phyloP scores from a whole-genome alignment of 1,140 invertebrate genomes.

The Uloborus diversus region DNA sequence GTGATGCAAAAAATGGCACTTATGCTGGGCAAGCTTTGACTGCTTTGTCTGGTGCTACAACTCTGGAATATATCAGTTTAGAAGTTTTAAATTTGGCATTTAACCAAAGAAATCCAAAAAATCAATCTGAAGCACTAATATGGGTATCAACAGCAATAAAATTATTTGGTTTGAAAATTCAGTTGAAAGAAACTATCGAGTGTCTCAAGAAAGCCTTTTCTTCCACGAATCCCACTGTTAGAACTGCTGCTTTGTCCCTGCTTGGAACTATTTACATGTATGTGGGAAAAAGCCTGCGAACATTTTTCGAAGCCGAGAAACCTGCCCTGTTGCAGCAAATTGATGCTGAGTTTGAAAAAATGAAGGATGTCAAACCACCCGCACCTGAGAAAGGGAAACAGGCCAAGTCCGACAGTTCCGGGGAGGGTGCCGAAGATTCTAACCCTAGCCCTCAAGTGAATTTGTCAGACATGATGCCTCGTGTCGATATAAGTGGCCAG shows the following conservation, averaged over 20 bases:
- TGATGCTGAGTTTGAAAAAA: conserved; percentile 85
- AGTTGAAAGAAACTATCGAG: conserved; percentile 81
- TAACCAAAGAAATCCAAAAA: conserved; percentile 89
- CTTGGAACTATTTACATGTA: conserved; percentile 81
- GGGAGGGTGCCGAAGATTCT: conserved; percentile 66
- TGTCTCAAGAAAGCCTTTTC: conserved; percentile 83
- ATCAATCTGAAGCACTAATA: conserved; percentile 82
- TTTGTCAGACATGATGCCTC: conserved; percentile 75
- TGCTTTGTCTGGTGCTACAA: conserved; percentile 79
- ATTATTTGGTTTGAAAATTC: conserved; percentile 84
- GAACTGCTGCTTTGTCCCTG: conserved; percentile 76
- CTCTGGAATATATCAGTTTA: conserved; percentile 77
- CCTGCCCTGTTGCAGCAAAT: conserved; percentile 85
- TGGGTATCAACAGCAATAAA: conserved; percentile 81
- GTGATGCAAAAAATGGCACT: conserved; percentile 81
- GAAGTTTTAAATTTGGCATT: conserved; percentile 79
- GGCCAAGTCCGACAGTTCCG: conserved; percentile 65
- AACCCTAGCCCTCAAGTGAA: conserved; percentile 69
- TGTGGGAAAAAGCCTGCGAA: conserved; percentile 77
- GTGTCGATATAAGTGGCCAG: conserved; percentile 85
- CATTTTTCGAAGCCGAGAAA: conserved; percentile 89
- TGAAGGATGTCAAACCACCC: conserved; percentile 73
- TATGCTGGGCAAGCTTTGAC: conserved; percentile 77
- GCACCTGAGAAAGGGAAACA: conserved; percentile 74
- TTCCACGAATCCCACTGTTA: conserved; percentile 84